phyloP scores from a whole-genome alignment of 2,888 invertebrate genomes.

The Hirtodrosophila confusa region DNA sequence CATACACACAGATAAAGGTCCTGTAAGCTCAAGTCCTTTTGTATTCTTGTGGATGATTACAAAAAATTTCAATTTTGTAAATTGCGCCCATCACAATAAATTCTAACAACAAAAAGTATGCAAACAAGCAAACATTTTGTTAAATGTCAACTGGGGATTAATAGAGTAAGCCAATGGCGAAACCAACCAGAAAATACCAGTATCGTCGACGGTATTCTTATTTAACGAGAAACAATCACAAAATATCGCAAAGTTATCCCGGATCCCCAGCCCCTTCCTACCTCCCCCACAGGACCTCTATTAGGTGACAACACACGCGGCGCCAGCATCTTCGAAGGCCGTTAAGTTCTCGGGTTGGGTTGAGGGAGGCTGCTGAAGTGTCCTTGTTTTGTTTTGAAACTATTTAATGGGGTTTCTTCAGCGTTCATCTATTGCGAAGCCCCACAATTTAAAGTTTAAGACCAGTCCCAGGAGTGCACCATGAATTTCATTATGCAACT shows the following conservation, averaged over 20 bases:
- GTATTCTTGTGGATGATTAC: constrained; percentile 23
- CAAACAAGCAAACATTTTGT: constrained; percentile 52
- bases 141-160: constrained; percentile 67
- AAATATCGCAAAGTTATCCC: constrained; percentile 57
- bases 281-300: constrained; percentile 12
- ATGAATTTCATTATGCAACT: constrained; percentile 59
- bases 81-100: constrained; percentile 55
- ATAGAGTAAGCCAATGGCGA: constrained; percentile 50
- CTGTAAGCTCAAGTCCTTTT: background rate
- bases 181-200: constrained; percentile 41
- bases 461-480: constrained; percentile 51
- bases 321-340: background rate
- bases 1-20: no score
- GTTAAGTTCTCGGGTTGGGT: constrained; percentile 23
- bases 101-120: constrained; percentile 34
- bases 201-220: constrained; percentile 50
- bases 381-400: constrained; percentile 57
- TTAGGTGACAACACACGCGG: constrained; percentile 50
- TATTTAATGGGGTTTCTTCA: constrained; percentile 58
- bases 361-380: constrained; percentile 21
- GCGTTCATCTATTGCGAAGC: constrained; percentile 37
- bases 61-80: constrained; percentile 64
- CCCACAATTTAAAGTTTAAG: constrained; percentile 46
- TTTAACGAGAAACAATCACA: constrained; percentile 70
- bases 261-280: background rate